A percentile compares a stretch with the other conserved stretches of the same genome.
phyloP scores from a whole-genome alignment of 2,888 invertebrate species.

The Euplexia lucipara region DNA sequence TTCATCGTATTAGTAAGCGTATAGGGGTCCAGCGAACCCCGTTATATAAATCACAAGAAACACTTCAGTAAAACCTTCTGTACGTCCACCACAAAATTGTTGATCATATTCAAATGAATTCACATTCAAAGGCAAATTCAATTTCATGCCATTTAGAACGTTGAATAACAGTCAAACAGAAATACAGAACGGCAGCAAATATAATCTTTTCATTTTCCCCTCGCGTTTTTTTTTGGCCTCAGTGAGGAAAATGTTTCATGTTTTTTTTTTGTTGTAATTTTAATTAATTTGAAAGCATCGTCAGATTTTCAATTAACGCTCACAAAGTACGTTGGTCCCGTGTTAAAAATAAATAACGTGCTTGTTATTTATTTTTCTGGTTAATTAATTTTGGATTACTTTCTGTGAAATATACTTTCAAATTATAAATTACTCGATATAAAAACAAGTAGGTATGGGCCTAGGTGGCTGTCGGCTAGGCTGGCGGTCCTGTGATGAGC shows the following conservation, averaged over 20 bases:
- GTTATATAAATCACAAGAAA: conserved; percentile 8
- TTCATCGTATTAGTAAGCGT: neutral
- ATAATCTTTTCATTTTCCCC: conserved; percentile 39
- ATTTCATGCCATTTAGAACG: conserved; percentile 44
- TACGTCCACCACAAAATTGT: conserved; percentile 7
- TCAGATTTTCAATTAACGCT: conserved; percentile 34
- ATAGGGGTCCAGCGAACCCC: neutral
- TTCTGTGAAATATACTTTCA: no score
- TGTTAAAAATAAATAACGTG: neutral
- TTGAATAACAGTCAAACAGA: conserved; percentile 42
- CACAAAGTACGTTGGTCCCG: neutral
- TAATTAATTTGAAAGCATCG: conserved; percentile 26
- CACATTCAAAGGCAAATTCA: conserved; percentile 45
- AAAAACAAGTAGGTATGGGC: no score
- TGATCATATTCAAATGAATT: conserved; percentile 40
- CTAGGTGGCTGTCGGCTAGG: no score
- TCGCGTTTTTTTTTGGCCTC: conserved; percentile 27
- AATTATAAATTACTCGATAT: no score
- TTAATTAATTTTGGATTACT: conserved; percentile 3
- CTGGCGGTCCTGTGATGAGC: no score
- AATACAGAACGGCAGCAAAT: conserved; percentile 39
- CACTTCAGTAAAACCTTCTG: conserved; percentile 9
- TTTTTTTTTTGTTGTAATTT: conserved; percentile 49
- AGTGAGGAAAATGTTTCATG: conserved; percentile 32
- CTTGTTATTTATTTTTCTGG: conserved; percentile 17